Evolutionary conservation across 1,140 invertebrate genomes (phyloP), one percentile per base, ranked within the genome.

Genomic region (Nasonia giraulti): DNA sequence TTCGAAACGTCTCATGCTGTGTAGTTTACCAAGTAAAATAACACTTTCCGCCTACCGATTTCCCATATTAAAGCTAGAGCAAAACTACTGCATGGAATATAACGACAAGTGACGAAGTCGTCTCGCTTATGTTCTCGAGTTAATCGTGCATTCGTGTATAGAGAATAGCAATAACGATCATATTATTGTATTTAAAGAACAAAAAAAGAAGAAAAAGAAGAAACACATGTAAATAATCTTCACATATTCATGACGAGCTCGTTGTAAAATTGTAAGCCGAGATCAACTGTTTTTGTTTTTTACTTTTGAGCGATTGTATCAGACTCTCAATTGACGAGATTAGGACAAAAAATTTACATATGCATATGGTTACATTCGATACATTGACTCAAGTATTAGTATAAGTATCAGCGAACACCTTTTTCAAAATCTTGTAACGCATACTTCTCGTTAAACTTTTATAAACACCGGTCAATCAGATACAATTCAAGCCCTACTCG

Each of bases 161-260:
- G 82, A 79, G 68, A 20, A 20, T 84, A 84, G 68, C 17, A 55
- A 79, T 84, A 62, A 62, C 44, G 47, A 79, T 71, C 62, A 73
- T 71, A 79, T 37, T 37, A 37, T 37, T 71, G 27, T 84, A 69
- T 37, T 37, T 71, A 71, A 71, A 69, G 17, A 31, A 27, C 27
- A 8, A 27, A 71, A 27, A 77, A 37, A 3, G 33, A 47, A 47
- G 47, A 78, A 78, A 37, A 75, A 76, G 75, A 82, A 17, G 55
- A 83, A 84, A 74, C 76, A 62, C 68, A 68, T 84, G 83, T 84
- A 84, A 80, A 84, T 84, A 84, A 84, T 80, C 74, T 84, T 74
- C 69, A 80, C 40, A 37, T 50, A 80, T 80, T 84, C 82, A 84
- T 79, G 82, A 79, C 82, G 82, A 80, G 55, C 71, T 80, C 77